Conservation (phyloP, 2,888 invertebrate genomes). For the Drosophila bunnanda region DNA sequence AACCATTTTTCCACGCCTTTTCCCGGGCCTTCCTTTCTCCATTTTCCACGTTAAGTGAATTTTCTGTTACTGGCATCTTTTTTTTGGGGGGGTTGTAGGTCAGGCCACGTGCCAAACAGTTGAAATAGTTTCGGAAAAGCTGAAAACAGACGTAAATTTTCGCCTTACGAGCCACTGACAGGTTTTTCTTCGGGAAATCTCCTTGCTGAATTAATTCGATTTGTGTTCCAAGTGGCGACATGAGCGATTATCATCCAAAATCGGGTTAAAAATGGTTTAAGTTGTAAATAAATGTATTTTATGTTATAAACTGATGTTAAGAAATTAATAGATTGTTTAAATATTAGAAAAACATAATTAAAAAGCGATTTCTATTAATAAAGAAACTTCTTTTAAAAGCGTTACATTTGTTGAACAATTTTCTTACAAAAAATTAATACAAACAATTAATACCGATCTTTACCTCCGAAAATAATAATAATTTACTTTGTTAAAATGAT, state of each 20-base stretch:
- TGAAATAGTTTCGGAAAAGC: slow-evolving; percentile 36
- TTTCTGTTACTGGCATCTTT: slow-evolving; percentile 42
- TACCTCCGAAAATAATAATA: background rate
- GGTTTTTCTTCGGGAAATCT: slow-evolving; percentile 11
- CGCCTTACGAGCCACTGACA: slow-evolving; percentile 35
- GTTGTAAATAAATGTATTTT: background rate
- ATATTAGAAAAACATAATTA: no score
- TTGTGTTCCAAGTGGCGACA: slow-evolving; percentile 19
- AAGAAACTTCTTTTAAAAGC: background rate
- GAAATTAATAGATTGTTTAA: background rate
- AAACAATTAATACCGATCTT: background rate
- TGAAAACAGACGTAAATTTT: slow-evolving; percentile 41
- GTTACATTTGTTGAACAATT: background rate
- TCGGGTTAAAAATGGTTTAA: background rate
- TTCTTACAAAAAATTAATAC: no score
- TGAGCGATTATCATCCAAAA: background rate
- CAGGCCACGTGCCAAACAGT: slow-evolving; percentile 46
- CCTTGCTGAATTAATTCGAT: slow-evolving; percentile 20
- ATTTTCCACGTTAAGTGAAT: slow-evolving; percentile 37
- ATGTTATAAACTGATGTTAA: background rate
- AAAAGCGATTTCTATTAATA: no score
- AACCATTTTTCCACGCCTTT: slow-evolving; percentile 7
- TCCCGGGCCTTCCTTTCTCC: background rate
- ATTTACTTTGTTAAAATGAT: background rate
- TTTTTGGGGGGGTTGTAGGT: background rate